Percentiles rank a stretch among this genome's conserved stretches.
These are phyloP conservation scores for Syngnathus scovelli DNA, from an alignment of 2,113 vertebrate genomes.

Conservation along the genomic window DNA sequence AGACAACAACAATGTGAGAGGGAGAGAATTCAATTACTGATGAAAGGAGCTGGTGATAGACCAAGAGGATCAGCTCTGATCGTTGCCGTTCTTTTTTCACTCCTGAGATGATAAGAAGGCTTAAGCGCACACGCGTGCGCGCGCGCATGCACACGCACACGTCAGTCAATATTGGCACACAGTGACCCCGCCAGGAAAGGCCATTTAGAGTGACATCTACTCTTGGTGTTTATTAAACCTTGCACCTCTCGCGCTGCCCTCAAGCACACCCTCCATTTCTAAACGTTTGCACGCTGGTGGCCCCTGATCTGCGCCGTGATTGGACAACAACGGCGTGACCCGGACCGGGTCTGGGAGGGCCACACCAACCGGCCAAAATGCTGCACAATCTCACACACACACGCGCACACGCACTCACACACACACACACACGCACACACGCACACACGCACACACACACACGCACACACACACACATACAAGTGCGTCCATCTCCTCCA, in stretches of 20 bases:
- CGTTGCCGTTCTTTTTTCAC: conserved; percentile 24
- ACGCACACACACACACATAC: conserved; percentile 19
- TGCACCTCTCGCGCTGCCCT: conserved; percentile 38
- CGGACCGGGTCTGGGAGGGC: conserved; percentile 28
- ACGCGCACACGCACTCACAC: neutral
- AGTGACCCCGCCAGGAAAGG: conserved; percentile 92
- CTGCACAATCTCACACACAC: conserved; percentile 1
- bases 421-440: neutral
- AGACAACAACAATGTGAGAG: conserved; percentile 52
- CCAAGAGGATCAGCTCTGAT: conserved; percentile 48
- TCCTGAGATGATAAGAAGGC: conserved; percentile 36
- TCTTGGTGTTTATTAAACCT: conserved; percentile 51
- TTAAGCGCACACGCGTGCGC: conserved; percentile 3
- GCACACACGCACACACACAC: conserved; percentile 12
- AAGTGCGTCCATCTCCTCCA: conserved; percentile 82
- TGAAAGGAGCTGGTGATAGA: conserved; percentile 53
- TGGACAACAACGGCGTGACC: conserved; percentile 51
- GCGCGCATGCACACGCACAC: conserved; percentile 59
- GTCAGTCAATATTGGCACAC: conserved; percentile 93
- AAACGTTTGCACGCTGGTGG: conserved; percentile 62
- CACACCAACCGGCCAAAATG: conserved; percentile 24
- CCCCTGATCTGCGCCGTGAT: conserved; percentile 57
- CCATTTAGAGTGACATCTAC: conserved; percentile 93
- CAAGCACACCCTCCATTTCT: conserved; percentile 78
- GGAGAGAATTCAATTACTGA: conserved; percentile 62